Evolutionary conservation across 1,140 invertebrate genomes (phyloP), one percentile per base, ranked within the genome.

Genomic region (Rhizoglyphus robini): DNA sequence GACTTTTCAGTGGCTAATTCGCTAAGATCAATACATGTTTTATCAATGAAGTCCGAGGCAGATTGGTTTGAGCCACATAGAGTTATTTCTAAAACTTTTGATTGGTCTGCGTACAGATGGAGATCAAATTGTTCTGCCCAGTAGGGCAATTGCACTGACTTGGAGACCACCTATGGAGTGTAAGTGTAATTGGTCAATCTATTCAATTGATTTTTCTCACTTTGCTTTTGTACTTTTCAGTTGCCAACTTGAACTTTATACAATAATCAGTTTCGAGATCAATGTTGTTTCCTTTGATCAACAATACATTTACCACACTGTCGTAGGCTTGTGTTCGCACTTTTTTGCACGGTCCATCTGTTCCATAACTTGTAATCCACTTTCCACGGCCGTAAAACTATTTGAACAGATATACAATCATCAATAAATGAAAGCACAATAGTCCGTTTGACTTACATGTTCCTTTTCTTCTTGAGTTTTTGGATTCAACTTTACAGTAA

Each of bases 51-150:
- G 73, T 92, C 88, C n/a, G 58, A 60, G 31, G 58, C 2, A 15
- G 58, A 54, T 46, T 60, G 58, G 75, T 94, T 90, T 71, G 84
- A 86, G 8, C 83, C 83, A 69, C 85, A 93, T 0, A 96, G 83
- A 0, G 87, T 87, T 4, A 96, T 84, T 75, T 96, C 90, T 34
- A 97, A 76, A 54, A 88, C 82, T 75, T 92, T 88, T 61, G 80
- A 80, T 59, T 87, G 83, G 68, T 94, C 91, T 70, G 96, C 90
- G 75, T 90, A 98, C 5, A 97, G 80, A 74, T 97, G 92, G 8
- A 99, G 80, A 75, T 98, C 93, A 75, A 98, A 97, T 76, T 97
- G 93, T 73, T 99, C 96, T 72, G 96, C 73, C 95, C 94, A 98
- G 68, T 86, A 82, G 15, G 92, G 88, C 75, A 84, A 87, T 2